These are phyloP conservation scores for Drosophila gaucha DNA, from an alignment of 2,888 invertebrate genomes.

Conservation along the genomic window DNA sequence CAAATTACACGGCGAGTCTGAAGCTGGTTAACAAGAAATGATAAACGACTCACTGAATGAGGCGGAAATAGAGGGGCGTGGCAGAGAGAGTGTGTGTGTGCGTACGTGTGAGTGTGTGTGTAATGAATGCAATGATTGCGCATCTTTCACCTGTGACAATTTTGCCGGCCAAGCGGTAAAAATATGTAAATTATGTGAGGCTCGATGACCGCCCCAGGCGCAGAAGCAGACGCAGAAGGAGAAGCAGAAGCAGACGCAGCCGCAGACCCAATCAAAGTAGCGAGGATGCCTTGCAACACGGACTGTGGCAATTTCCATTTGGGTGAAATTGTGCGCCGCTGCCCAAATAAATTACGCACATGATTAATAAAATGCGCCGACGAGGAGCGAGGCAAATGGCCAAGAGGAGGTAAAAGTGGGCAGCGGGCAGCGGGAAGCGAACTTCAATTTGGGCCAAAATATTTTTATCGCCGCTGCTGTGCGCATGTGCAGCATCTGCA, in stretches of 20 bases:
- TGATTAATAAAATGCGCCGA: constrained; percentile 77
- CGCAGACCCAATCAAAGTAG: constrained; percentile 13
- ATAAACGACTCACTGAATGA: constrained; percentile 32
- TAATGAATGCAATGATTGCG: constrained; percentile 37
- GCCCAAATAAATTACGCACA: constrained; percentile 80
- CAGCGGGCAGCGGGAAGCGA: not conserved
- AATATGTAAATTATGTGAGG: constrained; percentile 69
- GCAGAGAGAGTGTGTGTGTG: constrained; percentile 3
- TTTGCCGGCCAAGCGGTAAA: constrained; percentile 50
- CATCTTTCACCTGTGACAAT: constrained; percentile 80
- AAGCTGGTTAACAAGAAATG: constrained; percentile 47
- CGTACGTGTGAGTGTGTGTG: constrained; percentile 1
- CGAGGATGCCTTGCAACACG: constrained; percentile 12
- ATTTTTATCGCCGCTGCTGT: constrained; percentile 64
- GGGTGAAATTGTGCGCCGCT: constrained; percentile 74
- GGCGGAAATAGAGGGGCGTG: constrained; percentile 53
- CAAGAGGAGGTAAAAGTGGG: not conserved
- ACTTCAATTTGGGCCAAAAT: constrained; percentile 78
- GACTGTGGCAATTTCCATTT: constrained; percentile 68
- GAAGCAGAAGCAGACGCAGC: constrained; percentile 2
- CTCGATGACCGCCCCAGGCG: constrained; percentile 51
- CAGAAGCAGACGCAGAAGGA: not conserved
- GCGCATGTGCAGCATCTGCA: constrained; percentile 53
- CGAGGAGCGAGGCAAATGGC: constrained; percentile 13
- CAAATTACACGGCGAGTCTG: constrained; percentile 41